A percentile compares a stretch with the other conserved stretches of the same genome.
These are phyloP conservation scores for Tychaedon coryphoeus DNA, from an alignment of 2,113 vertebrate species.

Conservation along the genomic window DNA sequence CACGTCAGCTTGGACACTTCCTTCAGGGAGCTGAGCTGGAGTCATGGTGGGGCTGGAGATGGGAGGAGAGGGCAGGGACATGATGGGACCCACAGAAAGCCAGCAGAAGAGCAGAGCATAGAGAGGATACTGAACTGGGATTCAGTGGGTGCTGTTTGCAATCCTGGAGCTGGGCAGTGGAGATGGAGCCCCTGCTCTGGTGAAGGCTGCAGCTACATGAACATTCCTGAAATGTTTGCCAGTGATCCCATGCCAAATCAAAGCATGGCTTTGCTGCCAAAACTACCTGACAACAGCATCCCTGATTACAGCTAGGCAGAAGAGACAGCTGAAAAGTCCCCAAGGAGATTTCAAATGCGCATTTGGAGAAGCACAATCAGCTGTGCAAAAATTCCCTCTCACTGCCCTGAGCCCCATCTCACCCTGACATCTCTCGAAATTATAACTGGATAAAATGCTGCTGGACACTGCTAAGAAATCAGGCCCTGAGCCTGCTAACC, in stretches of 20 bases:
- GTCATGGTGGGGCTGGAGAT: not conserved
- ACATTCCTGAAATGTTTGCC: not conserved
- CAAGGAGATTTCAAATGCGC: not conserved
- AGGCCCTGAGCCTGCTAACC: not conserved
- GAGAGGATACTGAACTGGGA: not conserved
- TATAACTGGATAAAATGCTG: not conserved
- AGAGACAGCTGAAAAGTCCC: not conserved
- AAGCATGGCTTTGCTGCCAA: not conserved
- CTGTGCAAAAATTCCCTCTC: not conserved
- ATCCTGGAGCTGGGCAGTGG: not conserved
- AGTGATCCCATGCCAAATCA: not conserved
- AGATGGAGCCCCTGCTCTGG: not conserved
- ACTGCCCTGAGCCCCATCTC: not conserved
- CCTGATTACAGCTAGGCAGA: not conserved
- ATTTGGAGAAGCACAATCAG: not conserved
- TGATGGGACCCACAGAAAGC: not conserved
- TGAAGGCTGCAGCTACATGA: not conserved
- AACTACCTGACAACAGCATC: not conserved
- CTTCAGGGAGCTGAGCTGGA: not conserved
- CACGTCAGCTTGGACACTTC: not conserved
- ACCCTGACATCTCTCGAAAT: not conserved
- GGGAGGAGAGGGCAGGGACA: not conserved
- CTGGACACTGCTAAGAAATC: not conserved
- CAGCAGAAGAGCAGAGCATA: not conserved
- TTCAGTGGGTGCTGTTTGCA: not conserved